Percentiles rank a stretch among this genome's conserved stretches.
phyloP scores from a whole-genome alignment of 1,140 invertebrate genomes.

The Tetramorium parvispinum region DNA sequence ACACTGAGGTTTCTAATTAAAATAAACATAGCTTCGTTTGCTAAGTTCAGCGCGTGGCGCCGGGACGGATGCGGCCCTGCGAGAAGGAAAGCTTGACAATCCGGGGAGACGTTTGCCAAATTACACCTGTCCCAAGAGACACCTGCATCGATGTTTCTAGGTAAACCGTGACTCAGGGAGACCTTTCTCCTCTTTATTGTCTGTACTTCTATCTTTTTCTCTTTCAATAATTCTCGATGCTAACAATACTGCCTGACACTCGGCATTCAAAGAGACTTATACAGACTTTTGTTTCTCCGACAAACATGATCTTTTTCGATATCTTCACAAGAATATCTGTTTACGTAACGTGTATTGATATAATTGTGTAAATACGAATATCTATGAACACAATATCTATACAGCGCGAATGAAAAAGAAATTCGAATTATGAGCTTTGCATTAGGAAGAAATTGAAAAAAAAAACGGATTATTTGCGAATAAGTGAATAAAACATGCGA shows the following conservation, averaged over 20 bases:
- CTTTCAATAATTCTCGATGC: conserved; percentile 25
- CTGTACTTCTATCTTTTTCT: conserved; percentile 5
- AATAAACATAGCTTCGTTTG: conserved; percentile 54
- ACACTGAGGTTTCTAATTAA: conserved; percentile 53
- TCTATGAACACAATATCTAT: background rate
- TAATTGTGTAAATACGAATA: background rate
- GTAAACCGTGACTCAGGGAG: conserved; percentile 73
- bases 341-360: background rate
- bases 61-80: conserved; percentile 37
- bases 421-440: background rate
- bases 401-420: background rate
- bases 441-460: background rate
- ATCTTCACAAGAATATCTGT: background rate
- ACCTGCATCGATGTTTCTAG: conserved; percentile 77
- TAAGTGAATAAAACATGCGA: background rate
- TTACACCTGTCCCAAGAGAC: conserved; percentile 78
- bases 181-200: conserved; percentile 55
- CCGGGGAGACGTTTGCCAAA: conserved; percentile 74
- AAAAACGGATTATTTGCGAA: background rate
- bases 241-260: background rate
- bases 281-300: background rate
- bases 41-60: conserved; percentile 22
- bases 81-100: conserved; percentile 49
- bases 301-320: background rate
- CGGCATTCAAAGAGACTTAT: background rate